These are phyloP conservation scores for Telenomus remus DNA, from an alignment of 1,140 invertebrate species.

Conservation along the genomic window DNA sequence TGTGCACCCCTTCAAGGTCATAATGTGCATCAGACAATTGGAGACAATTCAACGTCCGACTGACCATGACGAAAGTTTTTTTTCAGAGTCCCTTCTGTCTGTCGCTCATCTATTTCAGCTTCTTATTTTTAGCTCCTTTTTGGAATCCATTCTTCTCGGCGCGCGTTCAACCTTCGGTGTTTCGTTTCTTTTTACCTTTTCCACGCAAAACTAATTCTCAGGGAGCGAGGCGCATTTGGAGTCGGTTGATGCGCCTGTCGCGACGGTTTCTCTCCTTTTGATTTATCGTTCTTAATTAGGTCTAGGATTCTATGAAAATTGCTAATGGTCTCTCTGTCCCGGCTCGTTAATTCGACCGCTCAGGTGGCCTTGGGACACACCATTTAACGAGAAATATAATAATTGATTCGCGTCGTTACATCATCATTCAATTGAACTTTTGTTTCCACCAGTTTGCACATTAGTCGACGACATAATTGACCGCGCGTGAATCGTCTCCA, in stretches of 20 bases:
- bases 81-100: conserved; percentile 39
- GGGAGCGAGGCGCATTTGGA: conserved; percentile 51
- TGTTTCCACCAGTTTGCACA: conserved; percentile 6
- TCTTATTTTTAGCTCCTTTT: conserved; percentile 30
- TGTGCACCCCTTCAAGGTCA: conserved; percentile 57
- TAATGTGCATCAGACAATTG: conserved; percentile 55
- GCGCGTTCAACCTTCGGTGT: conserved; percentile 18
- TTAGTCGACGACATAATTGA: conserved; percentile 3
- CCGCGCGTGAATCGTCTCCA: conserved; percentile 30
- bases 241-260: conserved; percentile 52
- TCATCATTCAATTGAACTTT: conserved; percentile 11
- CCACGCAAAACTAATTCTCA: conserved; percentile 57
- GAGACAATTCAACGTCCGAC: conserved; percentile 59
- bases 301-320: conserved; percentile 64
- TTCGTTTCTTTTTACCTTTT: conserved; percentile 49
- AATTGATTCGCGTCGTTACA: conserved; percentile 28
- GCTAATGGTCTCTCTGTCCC: conserved; percentile 47
- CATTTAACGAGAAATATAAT: conserved; percentile 14
- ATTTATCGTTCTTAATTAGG: conserved; percentile 67
- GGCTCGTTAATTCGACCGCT: conserved; percentile 46
- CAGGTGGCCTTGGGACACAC: conserved; percentile 21
- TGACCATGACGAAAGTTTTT: conserved; percentile 62
- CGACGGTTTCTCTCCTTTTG: conserved; percentile 57
- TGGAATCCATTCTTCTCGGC: conserved; percentile 47
- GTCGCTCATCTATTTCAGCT: conserved; percentile 29